phyloP scores from a whole-genome alignment of 2,888 invertebrate genomes.

The Trichogramma dendrolimi region DNA sequence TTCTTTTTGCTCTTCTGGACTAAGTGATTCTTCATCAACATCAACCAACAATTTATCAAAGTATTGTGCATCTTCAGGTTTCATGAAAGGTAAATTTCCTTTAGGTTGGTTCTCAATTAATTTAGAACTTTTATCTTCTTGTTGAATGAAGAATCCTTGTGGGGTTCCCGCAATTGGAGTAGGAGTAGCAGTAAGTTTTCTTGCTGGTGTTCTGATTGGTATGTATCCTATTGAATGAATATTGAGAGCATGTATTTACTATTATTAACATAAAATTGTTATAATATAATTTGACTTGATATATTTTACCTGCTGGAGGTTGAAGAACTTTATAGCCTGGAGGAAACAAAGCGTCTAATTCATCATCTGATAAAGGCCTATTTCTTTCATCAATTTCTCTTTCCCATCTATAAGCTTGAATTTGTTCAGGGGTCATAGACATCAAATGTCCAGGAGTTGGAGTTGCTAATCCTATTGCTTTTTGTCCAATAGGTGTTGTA shows the following conservation, averaged over 20 bases:
- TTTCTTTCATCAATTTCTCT: conserved; percentile 98
- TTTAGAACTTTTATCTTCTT: conserved; percentile 80
- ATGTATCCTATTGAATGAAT: conserved; percentile 66
- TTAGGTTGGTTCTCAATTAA: conserved; percentile 97
- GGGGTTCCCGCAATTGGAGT: conserved; percentile 93
- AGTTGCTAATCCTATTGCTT: conserved; percentile 98
- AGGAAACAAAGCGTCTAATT: conserved; percentile 95
- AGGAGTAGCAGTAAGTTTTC: conserved; percentile 96
- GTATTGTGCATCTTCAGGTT: conserved; percentile 96
- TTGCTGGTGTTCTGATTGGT: conserved; percentile 93
- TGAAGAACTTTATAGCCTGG: conserved; percentile 95
- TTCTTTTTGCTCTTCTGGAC: conserved; percentile 96
- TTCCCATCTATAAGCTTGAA: conserved; percentile 97
- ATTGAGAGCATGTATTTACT: not conserved
- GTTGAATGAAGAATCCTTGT: conserved; percentile 91
- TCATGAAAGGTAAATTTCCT: conserved; percentile 96
- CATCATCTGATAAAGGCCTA: conserved; percentile 93
- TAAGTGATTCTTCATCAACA: conserved; percentile 92
- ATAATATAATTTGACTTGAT: not conserved
- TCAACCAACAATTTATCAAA: conserved; percentile 97
- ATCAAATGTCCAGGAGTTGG: conserved; percentile 94
- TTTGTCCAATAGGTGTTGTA: conserved; percentile 79
- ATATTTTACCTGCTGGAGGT: conserved; percentile 73
- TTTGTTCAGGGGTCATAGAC: conserved; percentile 98
- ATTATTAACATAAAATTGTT: conserved; percentile 1